Conservation (phyloP, 2,888 invertebrate genomes). For the Torymus aiolomorphi region DNA sequence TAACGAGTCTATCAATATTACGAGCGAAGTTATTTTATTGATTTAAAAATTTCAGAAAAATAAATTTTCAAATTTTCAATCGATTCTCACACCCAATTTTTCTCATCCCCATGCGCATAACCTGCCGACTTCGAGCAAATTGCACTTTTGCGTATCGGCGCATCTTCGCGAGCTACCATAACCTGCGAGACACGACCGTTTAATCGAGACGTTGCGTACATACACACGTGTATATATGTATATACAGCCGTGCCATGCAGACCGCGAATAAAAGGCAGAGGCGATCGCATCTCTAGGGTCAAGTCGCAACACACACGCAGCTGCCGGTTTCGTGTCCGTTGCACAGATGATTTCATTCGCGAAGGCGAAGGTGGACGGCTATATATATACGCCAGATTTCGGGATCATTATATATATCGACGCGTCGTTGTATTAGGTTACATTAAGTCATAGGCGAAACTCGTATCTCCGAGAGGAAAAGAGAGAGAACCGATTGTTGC, state of each 20-base stretch:
- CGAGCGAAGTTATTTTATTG: no score
- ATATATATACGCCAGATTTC: conserved; percentile 15
- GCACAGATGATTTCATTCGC: conserved; percentile 36
- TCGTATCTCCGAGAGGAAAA: neutral
- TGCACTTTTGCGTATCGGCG: conserved; percentile 17
- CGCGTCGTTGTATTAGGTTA: conserved; percentile 19
- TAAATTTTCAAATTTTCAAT: neutral
- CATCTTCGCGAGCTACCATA: conserved; percentile 7
- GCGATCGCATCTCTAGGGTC: conserved; percentile 24
- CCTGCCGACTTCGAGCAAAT: conserved; percentile 11
- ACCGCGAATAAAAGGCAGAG: neutral
- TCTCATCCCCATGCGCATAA: neutral
- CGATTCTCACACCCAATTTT: neutral
- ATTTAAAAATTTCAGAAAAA: neutral
- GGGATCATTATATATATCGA: conserved; percentile 22
- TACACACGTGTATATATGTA: no score
- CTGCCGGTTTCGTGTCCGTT: conserved; percentile 38
- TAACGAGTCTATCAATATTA: no score
- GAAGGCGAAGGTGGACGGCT: neutral
- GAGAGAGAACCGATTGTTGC: neutral
- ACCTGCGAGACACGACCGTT: conserved; percentile 20
- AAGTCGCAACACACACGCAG: neutral
- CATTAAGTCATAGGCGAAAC: conserved; percentile 21
- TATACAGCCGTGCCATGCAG: no score
- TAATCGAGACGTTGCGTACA: conserved; percentile 25